A percentile compares a stretch with the other conserved stretches of the same genome.
Conservation (phyloP, 2,888 invertebrate genomes). For the Kuschelorhynchus macadamiae region DNA sequence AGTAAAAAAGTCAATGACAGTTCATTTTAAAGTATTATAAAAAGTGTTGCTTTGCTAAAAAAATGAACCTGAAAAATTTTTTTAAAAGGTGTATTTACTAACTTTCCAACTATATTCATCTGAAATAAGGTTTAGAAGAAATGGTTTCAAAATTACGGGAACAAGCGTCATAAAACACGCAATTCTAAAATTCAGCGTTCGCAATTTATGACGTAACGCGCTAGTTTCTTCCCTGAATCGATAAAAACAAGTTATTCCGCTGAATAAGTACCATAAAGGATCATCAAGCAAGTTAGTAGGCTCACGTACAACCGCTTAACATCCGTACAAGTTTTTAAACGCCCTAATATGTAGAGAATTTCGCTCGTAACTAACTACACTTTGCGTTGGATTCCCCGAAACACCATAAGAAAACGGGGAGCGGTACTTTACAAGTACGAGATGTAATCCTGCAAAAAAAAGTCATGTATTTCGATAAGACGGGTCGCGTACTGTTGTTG, state of each 20-base stretch:
- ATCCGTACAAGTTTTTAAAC: slow-evolving; percentile 37
- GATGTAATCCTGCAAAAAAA: neutral
- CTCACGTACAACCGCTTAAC: slow-evolving; percentile 32
- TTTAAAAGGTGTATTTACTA: too few species aligned
- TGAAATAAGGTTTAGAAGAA: too few species aligned
- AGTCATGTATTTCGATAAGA: neutral
- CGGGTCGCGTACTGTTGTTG: too few species aligned
- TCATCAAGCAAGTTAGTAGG: slow-evolving; percentile 28
- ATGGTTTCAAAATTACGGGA: too few species aligned
- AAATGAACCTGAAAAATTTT: too few species aligned
- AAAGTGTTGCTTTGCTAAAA: too few species aligned
- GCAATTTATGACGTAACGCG: slow-evolving; percentile 13
- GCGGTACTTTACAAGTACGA: neutral
- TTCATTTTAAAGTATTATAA: too few species aligned
- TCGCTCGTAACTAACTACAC: slow-evolving; percentile 22
- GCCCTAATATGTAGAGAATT: slow-evolving; percentile 39
- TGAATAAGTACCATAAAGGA: slow-evolving; percentile 19
- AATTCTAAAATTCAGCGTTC: too few species aligned
- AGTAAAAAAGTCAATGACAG: too few species aligned
- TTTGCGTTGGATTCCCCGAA: slow-evolving; percentile 11
- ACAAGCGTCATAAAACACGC: too few species aligned
- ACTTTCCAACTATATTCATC: too few species aligned
- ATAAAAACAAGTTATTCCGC: slow-evolving; percentile 22
- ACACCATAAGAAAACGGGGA: neutral
- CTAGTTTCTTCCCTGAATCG: slow-evolving; percentile 17